These are phyloP conservation scores for Lithophane leautieri DNA, from an alignment of 2,888 invertebrate species.

Conservation along the genomic window DNA sequence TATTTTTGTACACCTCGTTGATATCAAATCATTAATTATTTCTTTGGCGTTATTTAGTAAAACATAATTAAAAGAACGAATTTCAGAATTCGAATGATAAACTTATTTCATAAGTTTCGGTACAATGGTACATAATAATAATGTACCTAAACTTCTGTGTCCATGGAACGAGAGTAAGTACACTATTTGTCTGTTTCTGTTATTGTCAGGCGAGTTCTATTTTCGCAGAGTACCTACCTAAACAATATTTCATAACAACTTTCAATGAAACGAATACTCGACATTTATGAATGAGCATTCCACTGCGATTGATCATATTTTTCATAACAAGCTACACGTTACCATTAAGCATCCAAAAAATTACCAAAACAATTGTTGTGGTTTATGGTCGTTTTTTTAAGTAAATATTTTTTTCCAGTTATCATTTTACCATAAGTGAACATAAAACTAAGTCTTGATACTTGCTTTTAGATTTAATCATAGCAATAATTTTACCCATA, in stretches of 20 bases:
- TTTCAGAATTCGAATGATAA: too few species aligned
- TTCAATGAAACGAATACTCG: constrained; percentile 16
- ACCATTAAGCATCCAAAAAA: neutral
- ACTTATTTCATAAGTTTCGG: too few species aligned
- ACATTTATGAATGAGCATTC: constrained; percentile 24
- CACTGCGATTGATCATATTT: neutral
- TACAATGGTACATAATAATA: too few species aligned
- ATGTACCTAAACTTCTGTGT: neutral
- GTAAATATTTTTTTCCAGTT: too few species aligned
- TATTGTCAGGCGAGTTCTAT: neutral
- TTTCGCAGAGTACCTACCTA: constrained; percentile 1
- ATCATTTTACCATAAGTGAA: too few species aligned
- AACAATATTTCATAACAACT: constrained; percentile 15
- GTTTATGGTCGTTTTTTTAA: neutral
- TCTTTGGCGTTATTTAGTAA: too few species aligned
- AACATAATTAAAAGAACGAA: too few species aligned
- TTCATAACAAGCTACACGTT: neutral
- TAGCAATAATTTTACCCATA: neutral
- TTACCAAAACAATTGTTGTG: neutral
- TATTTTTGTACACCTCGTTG: too few species aligned
- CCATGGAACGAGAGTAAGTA: neutral
- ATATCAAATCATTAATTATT: too few species aligned
- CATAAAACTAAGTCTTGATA: too few species aligned
- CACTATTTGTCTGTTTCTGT: neutral
- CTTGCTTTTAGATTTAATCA: neutral